These are phyloP conservation scores for Acrobasis consociella DNA, from an alignment of 2,888 invertebrate species.

Conservation along the genomic window DNA sequence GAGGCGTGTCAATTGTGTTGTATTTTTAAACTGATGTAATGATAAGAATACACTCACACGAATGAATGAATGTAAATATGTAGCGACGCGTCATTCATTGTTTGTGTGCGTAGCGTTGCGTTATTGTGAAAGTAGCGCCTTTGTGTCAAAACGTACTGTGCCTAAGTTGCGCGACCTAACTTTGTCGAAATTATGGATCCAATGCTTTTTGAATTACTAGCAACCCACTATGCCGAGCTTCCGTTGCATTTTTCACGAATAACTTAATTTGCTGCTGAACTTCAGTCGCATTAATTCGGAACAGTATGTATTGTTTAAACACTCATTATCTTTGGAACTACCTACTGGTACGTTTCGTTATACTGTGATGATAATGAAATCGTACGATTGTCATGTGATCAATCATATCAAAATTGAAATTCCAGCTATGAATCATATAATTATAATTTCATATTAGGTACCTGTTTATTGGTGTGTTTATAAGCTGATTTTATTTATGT, in stretches of 20 bases:
- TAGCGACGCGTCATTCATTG: constrained; percentile 4
- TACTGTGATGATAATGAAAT: neutral
- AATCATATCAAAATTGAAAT: neutral
- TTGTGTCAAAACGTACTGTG: neutral
- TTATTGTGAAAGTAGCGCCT: constrained; percentile 16
- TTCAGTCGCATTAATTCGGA: too few species aligned
- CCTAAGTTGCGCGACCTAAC: too few species aligned
- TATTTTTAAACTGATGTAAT: constrained; percentile 59
- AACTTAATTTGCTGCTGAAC: too few species aligned
- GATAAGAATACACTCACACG: constrained; percentile 30
- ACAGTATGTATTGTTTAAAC: too few species aligned
- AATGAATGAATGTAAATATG: constrained; percentile 25
- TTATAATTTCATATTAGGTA: too few species aligned
- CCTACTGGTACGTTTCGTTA: neutral
- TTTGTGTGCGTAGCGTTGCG: constrained; percentile 8
- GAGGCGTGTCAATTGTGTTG: constrained; percentile 52
- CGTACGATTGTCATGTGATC: neutral
- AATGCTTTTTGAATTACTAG: too few species aligned
- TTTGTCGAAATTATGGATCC: too few species aligned
- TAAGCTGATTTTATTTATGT: neutral
- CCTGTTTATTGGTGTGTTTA: neutral
- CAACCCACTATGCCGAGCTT: too few species aligned
- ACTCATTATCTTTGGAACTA: neutral
- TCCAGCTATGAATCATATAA: neutral
- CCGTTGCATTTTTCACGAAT: too few species aligned